These are phyloP conservation scores for Numenius arquata DNA, from an alignment of 2,113 vertebrate species.

Conservation along the genomic window DNA sequence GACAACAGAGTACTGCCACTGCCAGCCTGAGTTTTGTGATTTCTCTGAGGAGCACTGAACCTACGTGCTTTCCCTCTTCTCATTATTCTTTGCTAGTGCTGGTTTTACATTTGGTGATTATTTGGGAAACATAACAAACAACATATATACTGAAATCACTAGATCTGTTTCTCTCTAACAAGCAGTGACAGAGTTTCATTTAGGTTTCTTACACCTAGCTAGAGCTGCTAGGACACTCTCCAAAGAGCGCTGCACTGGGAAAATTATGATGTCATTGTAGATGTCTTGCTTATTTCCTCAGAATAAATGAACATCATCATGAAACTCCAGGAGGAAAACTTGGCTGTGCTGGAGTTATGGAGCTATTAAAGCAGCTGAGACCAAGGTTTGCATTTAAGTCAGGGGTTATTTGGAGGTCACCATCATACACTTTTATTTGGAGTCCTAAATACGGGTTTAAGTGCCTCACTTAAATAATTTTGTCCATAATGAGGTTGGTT, in stretches of 20 bases:
- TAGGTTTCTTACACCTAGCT: not conserved
- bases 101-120: not conserved
- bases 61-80: not conserved
- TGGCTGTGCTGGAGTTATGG: not conserved
- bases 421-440: not conserved
- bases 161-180: not conserved
- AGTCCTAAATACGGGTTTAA: not conserved
- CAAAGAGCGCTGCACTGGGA: not conserved
- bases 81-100: not conserved
- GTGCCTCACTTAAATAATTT: not conserved
- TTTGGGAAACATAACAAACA: not conserved
- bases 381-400: not conserved
- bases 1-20: not conserved
- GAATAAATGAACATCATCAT: slow-evolving; percentile 50
- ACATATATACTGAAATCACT: not conserved
- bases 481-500: not conserved
- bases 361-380: slow-evolving; percentile 38
- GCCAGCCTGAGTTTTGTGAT: not conserved
- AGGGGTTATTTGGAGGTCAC: slow-evolving; percentile 49
- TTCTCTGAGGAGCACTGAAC: not conserved
- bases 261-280: slow-evolving; percentile 42
- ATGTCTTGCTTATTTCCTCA: slow-evolving; percentile 31
- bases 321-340: slow-evolving; percentile 46
- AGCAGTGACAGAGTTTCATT: not conserved
- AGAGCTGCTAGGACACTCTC: not conserved